Base-by-base conservation (phyloP, 2,888 invertebrate genomes). In the Portevinia maculata region DNA sequence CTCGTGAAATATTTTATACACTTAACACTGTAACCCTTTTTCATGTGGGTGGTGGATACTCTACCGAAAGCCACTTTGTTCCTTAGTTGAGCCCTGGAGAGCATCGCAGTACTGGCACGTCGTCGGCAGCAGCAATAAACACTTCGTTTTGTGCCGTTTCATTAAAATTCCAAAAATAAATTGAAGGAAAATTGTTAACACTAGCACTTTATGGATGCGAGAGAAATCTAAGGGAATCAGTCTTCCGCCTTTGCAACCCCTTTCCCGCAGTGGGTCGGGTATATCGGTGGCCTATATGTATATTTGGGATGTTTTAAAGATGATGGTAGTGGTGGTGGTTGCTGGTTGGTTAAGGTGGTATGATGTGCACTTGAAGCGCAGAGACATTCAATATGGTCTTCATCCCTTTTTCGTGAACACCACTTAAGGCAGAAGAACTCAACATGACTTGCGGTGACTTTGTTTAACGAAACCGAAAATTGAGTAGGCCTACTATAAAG, bases 91-190 rank as follows among this genome's bases (percentile, higher is more conserved):
- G 34, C 34, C 48, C 37, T 11, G 32, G 17, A 46, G 17, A 24
- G 44, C 44, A 53, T 13, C 46, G 17, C 41, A 37, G 28, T 11
- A n/a, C 32, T 15, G 48, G 48, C 46, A 60, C 41, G 81, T 32
- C 28, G 48, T 37, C 39, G 48, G 21, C 46, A 60, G 53, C 17
- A 64, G 71, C 76, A 83, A 78, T 83, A 83, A 83, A 83, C 83
- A 78, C 83, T 65, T 83, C 78, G 76, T 83, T 67, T 78, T 78
- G 65, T 76, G 78, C 60, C 78, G 65, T 83, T 83, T 83, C 83
- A 83, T 83, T 83, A 83, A 83, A 83, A 83, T 83, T 83, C 78
- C 83, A 78, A 78, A 78, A 83, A 83, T 78, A 83, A 83, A 83
- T 83, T 83, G 83, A 83, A 83, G 65, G 67, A 67, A 83, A 83